phyloP scores from a whole-genome alignment of 2,888 invertebrate genomes.

The Neoscelio sp. region DNA sequence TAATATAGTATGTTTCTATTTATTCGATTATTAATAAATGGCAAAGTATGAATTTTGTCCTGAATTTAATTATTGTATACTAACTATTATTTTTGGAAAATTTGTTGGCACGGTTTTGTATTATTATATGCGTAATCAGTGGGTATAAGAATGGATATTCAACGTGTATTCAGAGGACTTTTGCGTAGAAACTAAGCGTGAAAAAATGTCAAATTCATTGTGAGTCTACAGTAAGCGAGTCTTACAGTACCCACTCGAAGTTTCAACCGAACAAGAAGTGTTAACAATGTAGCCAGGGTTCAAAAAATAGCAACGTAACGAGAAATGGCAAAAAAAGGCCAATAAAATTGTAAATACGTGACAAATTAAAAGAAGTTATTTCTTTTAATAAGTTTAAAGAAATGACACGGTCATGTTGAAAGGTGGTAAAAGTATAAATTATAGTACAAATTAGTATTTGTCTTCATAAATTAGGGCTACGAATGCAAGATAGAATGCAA shows the following conservation, averaged over 20 bases:
- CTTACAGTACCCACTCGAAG: constrained; percentile 44
- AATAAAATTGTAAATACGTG: too few species aligned
- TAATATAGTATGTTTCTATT: too few species aligned
- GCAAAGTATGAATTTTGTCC: too few species aligned
- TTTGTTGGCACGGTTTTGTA: constrained; percentile 25
- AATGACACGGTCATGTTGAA: too few species aligned
- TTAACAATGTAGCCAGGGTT: constrained; percentile 35
- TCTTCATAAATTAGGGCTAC: too few species aligned
- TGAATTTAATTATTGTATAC: too few species aligned
- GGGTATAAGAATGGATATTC: constrained; percentile 44
- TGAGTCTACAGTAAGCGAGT: constrained; percentile 38
- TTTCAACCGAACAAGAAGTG: constrained; percentile 20
- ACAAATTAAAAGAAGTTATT: too few species aligned
- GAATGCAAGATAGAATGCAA: too few species aligned
- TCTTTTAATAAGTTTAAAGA: too few species aligned
- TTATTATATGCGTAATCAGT: constrained; percentile 49
- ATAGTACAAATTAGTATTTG: too few species aligned
- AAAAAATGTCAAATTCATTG: constrained; percentile 55
- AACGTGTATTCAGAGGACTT: constrained; percentile 47
- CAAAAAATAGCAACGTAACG: constrained; percentile 4
- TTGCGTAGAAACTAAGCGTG: constrained; percentile 40
- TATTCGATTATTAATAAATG: too few species aligned
- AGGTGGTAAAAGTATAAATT: too few species aligned
- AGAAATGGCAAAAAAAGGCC: constrained; percentile 5
- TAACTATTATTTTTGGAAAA: constrained; percentile 12